These are phyloP conservation scores for Plectropomus leopardus DNA, from an alignment of 2,113 vertebrate genomes.

Conservation along the genomic window DNA sequence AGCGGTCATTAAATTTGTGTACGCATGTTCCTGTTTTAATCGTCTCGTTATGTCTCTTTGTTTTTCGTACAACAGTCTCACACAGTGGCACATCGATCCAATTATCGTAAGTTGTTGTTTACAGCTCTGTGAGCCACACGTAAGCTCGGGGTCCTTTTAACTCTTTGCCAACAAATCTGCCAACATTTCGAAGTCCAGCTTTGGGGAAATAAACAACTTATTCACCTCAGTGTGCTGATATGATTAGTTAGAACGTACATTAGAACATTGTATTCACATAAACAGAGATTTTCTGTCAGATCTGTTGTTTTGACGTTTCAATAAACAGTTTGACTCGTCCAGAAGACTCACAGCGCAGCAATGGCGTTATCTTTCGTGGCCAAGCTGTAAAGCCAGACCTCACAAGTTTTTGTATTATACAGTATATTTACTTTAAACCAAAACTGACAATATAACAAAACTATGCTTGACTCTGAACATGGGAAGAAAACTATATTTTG, in stretches of 20 bases:
- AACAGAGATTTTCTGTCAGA: constrained; percentile 39
- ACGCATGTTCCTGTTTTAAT: constrained; percentile 25
- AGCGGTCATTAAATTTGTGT: constrained; percentile 32
- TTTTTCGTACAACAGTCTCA: constrained; percentile 10
- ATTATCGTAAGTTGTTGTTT: constrained; percentile 55
- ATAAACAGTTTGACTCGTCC: constrained; percentile 58
- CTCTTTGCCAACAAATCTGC: constrained; percentile 30
- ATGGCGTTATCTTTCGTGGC: constrained; percentile 36
- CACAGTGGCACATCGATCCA: constrained; percentile 46
- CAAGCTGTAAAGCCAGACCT: constrained; percentile 27
- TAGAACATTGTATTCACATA: constrained; percentile 44
- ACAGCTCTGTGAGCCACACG: constrained; percentile 26
- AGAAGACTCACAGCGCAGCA: constrained; percentile 35
- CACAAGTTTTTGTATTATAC: constrained; percentile 12
- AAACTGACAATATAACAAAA: constrained; percentile 20
- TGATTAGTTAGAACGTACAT: constrained; percentile 23
- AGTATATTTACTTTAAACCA: constrained; percentile 32
- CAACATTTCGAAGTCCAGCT: constrained; percentile 37
- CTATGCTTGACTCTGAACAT: background rate
- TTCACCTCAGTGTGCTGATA: constrained; percentile 41
- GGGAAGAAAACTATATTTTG: background rate
- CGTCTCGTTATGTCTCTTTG: constrained; percentile 12
- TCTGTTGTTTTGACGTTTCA: constrained; percentile 63
- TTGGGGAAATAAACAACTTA: constrained; percentile 49
- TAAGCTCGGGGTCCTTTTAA: constrained; percentile 5